A percentile compares a stretch with the other conserved stretches of the same genome.
These are phyloP conservation scores for Danio kyathit DNA, from an alignment of 2,797 vertebrate genomes.

Conservation along the genomic window DNA sequence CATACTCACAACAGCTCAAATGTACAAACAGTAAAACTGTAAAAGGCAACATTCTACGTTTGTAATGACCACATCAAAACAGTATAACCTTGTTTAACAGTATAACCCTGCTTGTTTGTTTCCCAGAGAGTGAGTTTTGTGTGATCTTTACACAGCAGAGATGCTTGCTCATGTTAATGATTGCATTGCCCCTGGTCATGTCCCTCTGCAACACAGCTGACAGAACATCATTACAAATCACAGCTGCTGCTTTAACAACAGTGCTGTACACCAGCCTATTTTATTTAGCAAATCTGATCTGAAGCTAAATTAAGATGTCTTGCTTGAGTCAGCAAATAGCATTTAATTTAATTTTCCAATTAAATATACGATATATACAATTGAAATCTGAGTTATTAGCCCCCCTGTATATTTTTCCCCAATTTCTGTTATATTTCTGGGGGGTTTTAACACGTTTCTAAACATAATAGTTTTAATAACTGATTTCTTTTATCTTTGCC, in stretches of 20 bases:
- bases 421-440: too few species aligned
- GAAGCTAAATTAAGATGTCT: background rate
- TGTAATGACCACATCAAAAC: background rate
- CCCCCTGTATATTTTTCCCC: too few species aligned
- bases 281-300: background rate
- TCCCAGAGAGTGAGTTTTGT: slow-evolving; percentile 25
- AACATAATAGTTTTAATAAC: too few species aligned
- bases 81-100: too few species aligned
- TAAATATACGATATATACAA: too few species aligned
- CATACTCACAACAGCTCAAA: too few species aligned
- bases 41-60: background rate
- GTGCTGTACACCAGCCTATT: background rate
- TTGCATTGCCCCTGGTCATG: slow-evolving; percentile 7
- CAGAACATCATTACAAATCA: slow-evolving; percentile 34
- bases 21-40: background rate
- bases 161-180: slow-evolving; percentile 9
- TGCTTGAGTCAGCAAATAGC: background rate
- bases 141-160: slow-evolving; percentile 53
- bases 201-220: slow-evolving; percentile 13
- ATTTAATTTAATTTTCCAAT: too few species aligned
- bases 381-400: too few species aligned
- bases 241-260: slow-evolving; percentile 13
- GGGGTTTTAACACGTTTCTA: too few species aligned
- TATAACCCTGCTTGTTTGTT: background rate
- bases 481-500: too few species aligned